Conservation (phyloP, 1,140 invertebrate genomes). For the Nasonia vitripennis region DNA sequence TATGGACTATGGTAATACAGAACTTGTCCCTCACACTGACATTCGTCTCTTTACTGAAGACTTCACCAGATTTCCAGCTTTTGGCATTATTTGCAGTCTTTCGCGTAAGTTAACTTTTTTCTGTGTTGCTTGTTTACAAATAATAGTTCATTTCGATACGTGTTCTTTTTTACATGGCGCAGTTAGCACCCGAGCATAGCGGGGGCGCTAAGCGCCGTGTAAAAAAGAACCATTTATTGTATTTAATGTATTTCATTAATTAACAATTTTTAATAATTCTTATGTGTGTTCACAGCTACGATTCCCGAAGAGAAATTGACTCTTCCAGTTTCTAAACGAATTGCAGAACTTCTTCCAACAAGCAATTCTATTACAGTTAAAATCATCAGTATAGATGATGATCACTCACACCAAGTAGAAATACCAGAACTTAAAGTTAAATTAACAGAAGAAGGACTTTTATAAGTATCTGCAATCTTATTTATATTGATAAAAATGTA, state of each 20-base stretch:
- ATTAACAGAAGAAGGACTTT: constrained; percentile 57
- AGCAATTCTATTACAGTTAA: constrained; percentile 53
- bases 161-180: too few relatives aligned
- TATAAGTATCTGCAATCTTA: constrained; percentile 34
- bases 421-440: constrained; percentile 54
- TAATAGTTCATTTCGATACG: too few relatives aligned
- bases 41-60: constrained; percentile 67
- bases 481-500: constrained; percentile 10
- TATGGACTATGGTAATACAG: constrained; percentile 67
- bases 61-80: constrained; percentile 58
- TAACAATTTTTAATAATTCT: constrained; percentile 19
- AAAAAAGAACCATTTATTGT: too few relatives aligned
- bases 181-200: too few relatives aligned
- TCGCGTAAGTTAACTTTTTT: constrained; percentile 57
- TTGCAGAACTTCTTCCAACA: constrained; percentile 50
- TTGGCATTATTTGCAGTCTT: constrained; percentile 61
- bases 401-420: constrained; percentile 56
- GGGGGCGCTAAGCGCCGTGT: too few relatives aligned
- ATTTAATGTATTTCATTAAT: too few relatives aligned
- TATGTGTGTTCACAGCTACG: constrained; percentile 57
- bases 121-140: neutral
- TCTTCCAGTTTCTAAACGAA: constrained; percentile 40
- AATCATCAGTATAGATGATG: constrained; percentile 51
- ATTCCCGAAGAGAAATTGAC: constrained; percentile 51
- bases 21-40: constrained; percentile 61